phyloP scores from a whole-genome alignment of 1,140 invertebrate species.

The Thaumetopoea pityocampa region DNA sequence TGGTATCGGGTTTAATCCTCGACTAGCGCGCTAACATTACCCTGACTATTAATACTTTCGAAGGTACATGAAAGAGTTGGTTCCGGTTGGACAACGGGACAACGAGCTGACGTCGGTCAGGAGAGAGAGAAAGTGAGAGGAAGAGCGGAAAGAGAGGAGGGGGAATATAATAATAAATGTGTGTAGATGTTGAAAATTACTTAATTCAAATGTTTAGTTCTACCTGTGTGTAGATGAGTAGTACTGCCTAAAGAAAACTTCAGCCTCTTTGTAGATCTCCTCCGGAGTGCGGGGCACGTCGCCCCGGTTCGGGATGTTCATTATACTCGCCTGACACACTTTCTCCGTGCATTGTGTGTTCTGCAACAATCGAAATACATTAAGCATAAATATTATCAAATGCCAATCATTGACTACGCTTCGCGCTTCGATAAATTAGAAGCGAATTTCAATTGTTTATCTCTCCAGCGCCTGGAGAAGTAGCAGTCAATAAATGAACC shows the following conservation, averaged over 20 bases:
- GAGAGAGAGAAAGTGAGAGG: too few relatives aligned
- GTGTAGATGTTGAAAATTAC: not conserved
- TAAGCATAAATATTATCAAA: not conserved
- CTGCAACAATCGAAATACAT: constrained; percentile 60
- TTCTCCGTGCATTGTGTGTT: constrained; percentile 80
- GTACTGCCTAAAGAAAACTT: constrained; percentile 91
- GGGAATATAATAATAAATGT: not conserved
- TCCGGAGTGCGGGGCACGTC: constrained; percentile 76
- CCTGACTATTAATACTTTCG: too few relatives aligned
- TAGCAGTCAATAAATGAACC: too few relatives aligned
- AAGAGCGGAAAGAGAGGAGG: too few relatives aligned
- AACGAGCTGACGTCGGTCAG: too few relatives aligned
- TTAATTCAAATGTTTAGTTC: constrained; percentile 21
- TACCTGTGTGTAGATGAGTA: constrained; percentile 91
- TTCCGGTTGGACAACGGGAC: too few relatives aligned
- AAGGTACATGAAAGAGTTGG: too few relatives aligned
- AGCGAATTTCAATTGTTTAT: too few relatives aligned
- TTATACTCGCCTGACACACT: constrained; percentile 84
- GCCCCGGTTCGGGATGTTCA: constrained; percentile 77
- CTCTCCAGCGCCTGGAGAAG: too few relatives aligned
- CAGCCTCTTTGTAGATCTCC: constrained; percentile 84
- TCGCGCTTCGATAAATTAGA: too few relatives aligned
- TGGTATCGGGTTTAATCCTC: too few relatives aligned
- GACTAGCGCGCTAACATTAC: too few relatives aligned
- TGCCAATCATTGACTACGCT: not conserved